A percentile compares a stretch with the other conserved stretches of the same genome.
Conservation (phyloP, 2,888 invertebrate species). For the Venusia cambrica region DNA sequence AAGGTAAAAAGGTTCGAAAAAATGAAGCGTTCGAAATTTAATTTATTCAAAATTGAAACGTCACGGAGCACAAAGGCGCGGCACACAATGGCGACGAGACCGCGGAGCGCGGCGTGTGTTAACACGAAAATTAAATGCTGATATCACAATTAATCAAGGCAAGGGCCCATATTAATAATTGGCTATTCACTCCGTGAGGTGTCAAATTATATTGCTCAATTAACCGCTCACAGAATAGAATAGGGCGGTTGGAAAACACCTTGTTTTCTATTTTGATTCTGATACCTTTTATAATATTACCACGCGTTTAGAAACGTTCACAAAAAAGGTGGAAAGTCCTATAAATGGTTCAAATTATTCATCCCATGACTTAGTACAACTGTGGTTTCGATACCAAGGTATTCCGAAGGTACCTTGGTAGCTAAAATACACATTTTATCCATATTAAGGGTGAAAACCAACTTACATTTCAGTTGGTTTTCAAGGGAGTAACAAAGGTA, state of each 20-base stretch:
- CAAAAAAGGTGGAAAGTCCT: too few species aligned
- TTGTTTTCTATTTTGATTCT: constrained; percentile 34
- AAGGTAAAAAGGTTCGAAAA: constrained; percentile 64
- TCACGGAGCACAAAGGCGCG: constrained; percentile 74
- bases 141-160: constrained; percentile 81
- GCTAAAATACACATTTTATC: too few species aligned
- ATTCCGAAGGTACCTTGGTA: too few species aligned
- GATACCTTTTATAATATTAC: too few species aligned
- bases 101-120: constrained; percentile 63
- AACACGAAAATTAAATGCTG: constrained; percentile 81
- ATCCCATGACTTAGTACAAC: too few species aligned
- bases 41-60: constrained; percentile 82
- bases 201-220: constrained; percentile 81
- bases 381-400: too few species aligned
- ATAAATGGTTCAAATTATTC: too few species aligned
- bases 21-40: constrained; percentile 80
- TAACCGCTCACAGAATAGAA: constrained; percentile 73
- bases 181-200: constrained; percentile 79
- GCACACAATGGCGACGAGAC: constrained; percentile 62
- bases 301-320: too few species aligned
- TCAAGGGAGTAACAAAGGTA: too few species aligned
- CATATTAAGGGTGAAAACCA: too few species aligned
- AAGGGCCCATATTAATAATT: constrained; percentile 79
- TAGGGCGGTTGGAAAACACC: constrained; percentile 60
- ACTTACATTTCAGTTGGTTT: too few species aligned